These are phyloP conservation scores for Anguilla pacifica DNA, from an alignment of 2,797 vertebrate species.

Conservation along the genomic window DNA sequence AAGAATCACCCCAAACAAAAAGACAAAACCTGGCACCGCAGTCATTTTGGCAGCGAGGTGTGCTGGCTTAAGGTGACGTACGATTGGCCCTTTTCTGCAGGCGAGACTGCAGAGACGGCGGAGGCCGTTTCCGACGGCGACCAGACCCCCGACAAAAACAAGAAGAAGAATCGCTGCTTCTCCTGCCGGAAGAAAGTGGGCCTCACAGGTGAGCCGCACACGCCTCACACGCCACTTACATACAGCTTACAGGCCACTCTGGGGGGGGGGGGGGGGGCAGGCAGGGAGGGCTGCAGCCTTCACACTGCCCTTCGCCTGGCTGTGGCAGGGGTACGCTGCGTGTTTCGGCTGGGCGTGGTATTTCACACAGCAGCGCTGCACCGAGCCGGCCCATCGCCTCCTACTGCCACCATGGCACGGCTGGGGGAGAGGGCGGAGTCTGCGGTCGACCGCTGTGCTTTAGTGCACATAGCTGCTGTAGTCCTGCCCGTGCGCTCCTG, in stretches of 20 bases:
- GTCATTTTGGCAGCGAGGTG: too few relatives aligned
- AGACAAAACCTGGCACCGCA: too few relatives aligned
- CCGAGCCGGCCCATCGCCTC: neutral
- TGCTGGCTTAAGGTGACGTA: too few relatives aligned
- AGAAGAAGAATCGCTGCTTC: constrained; percentile 85
- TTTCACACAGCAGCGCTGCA: neutral
- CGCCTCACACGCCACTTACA: neutral
- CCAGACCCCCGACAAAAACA: constrained; percentile 54
- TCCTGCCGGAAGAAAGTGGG: constrained; percentile 87
- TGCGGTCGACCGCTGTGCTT: too few relatives aligned
- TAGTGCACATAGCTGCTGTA: too few relatives aligned
- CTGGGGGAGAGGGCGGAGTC: too few relatives aligned
- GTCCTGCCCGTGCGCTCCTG: neutral
- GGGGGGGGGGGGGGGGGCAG: neutral
- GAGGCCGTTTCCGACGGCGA: constrained; percentile 59
- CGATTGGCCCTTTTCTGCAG: constrained; percentile 35
- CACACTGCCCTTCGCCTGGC: too few relatives aligned
- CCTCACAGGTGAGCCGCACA: constrained; percentile 75
- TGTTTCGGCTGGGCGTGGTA: neutral
- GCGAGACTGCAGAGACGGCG: constrained; percentile 56
- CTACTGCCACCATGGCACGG: neutral
- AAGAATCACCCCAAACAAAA: too few relatives aligned
- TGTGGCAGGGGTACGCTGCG: too few relatives aligned
- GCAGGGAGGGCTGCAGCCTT: too few relatives aligned
- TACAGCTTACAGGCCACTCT: too few relatives aligned